Base-by-base conservation (phyloP, 37 sponge, comb jelly and placozoan genomes). In the Axinella damicornis region DNA sequence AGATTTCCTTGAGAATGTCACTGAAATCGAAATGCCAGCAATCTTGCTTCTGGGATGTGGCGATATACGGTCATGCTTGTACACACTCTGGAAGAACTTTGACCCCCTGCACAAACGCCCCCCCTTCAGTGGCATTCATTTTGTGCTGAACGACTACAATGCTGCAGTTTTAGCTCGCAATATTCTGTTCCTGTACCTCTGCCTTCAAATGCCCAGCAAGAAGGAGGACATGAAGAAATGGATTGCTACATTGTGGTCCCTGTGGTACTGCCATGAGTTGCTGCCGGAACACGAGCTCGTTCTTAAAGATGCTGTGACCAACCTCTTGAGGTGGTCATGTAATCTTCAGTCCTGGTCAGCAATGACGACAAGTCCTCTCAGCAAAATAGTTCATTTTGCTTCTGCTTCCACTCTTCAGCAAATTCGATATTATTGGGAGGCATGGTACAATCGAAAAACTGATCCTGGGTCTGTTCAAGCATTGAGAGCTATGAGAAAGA, bases 21-120 rank as follows among this genome's bases (percentile, higher is more conserved):
- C 25, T n/a, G 57, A 46, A 13, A 33, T 24, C 13, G 58, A 35
- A 15, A 40, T 66, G 27, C 88, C 88, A 34, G 25, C 65, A 20
- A 33, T 87, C n/a, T 69, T 87, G 11, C 1, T 60, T 19, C 74
- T 87, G 15, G 88, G 80, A 2, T 80, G 88, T 72, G 88, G 88
- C 9, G 88, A 87, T 32, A 12, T 87, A 2, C 80, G 81, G 9
- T 87, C 88, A 1, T 80, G 81, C 39, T 53, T 79, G 21, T 87
- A 87, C 38, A 80, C 75, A 19, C 19, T 87, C 4, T 87, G 88
- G 88, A 87, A 87, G 57, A 71, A 87, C 76, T 87, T 80, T 53
- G 69, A 63, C 33, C 14, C 34, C 18, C 11, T 21, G 21, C 32
- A 69, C 15, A 13, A 58, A 34, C 24, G 53, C 2, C 20, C n/a